These are phyloP conservation scores for Diadumene lineata DNA, from an alignment of 92 coral and sea anemone genomes.

Conservation along the genomic window DNA sequence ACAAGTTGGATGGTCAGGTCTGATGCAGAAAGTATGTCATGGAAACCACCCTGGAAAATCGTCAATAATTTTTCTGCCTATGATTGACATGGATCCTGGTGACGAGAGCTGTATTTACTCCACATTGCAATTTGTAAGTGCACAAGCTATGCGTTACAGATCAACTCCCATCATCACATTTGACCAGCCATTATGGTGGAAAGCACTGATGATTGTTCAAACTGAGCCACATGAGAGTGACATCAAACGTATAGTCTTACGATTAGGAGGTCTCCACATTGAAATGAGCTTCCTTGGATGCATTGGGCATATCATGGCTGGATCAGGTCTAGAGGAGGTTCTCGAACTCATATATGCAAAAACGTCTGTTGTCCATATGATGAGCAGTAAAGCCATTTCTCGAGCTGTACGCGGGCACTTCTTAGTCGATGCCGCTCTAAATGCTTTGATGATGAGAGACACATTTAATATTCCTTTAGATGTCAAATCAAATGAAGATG, in stretches of 20 bases:
- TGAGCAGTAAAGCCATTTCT: slow-evolving; percentile 54
- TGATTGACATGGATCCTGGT: slow-evolving; percentile 57
- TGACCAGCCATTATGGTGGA: slow-evolving; percentile 67
- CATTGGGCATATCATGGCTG: slow-evolving; percentile 47
- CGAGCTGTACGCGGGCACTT: slow-evolving; percentile 33
- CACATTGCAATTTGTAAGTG: slow-evolving; percentile 40
- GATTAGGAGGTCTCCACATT: slow-evolving; percentile 52
- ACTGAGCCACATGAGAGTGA: slow-evolving; percentile 36
- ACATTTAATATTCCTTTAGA: slow-evolving; percentile 3
- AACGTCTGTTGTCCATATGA: slow-evolving; percentile 48
- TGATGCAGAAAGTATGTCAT: slow-evolving; percentile 42
- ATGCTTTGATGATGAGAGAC: slow-evolving; percentile 25
- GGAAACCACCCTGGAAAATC: slow-evolving; percentile 49
- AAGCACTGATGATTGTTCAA: slow-evolving; percentile 34
- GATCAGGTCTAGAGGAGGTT: slow-evolving; percentile 47
- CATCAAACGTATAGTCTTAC: slow-evolving; percentile 35
- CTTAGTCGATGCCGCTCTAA: slow-evolving; percentile 21
- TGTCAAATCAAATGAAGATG: too few relatives aligned
- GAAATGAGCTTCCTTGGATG: slow-evolving; percentile 15
- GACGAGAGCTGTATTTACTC: slow-evolving; percentile 54
- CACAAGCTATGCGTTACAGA: slow-evolving; percentile 42
- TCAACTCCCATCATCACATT: slow-evolving; percentile 46
- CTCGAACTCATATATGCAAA: slow-evolving; percentile 51
- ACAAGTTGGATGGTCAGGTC: slow-evolving; percentile 53
- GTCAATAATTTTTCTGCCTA: slow-evolving; percentile 50